Evolutionary conservation across 2,797 vertebrate species (phyloP).

Genomic region (Malurus leucopterus): DNA sequence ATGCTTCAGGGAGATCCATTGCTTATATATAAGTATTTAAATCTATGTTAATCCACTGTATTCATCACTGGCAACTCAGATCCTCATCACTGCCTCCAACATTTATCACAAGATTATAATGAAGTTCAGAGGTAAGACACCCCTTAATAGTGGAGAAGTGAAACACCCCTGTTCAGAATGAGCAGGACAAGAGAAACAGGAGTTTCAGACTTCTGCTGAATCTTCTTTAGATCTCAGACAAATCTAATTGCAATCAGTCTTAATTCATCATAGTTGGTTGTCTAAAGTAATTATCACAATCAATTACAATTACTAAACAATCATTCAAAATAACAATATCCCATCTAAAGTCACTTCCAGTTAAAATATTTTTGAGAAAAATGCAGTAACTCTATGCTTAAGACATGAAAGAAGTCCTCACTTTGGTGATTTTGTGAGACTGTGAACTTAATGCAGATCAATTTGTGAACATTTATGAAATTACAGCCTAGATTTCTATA

Average conservation of each 20-base stretch:
- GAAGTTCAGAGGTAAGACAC: not conserved
- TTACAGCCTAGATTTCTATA: not conserved
- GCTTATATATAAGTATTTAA: not conserved
- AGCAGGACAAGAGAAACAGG: not conserved
- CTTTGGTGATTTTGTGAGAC: not conserved
- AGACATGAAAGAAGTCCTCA: not conserved
- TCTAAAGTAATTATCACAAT: not conserved
- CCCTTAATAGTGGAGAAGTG: not conserved
- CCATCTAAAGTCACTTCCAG: not conserved
- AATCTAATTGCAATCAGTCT: not conserved
- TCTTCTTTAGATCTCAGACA: not conserved
- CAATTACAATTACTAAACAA: not conserved
- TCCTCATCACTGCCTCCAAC: not conserved
- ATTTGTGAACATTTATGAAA: not conserved
- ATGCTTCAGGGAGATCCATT: not conserved
- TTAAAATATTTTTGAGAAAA: not conserved
- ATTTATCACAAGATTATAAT: not conserved
- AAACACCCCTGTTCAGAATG: not conserved
- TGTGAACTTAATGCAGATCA: not conserved
- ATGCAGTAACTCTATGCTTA: not conserved
- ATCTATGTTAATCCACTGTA: not conserved
- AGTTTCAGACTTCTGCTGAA: not conserved
- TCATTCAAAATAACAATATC: not conserved
- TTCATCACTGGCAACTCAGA: not conserved
- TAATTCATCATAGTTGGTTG: not conserved